Percentiles rank a stretch among this genome's conserved stretches.
Conservation (phyloP, 2,113 vertebrate species). For the Chamaetylas fuelleborni region DNA sequence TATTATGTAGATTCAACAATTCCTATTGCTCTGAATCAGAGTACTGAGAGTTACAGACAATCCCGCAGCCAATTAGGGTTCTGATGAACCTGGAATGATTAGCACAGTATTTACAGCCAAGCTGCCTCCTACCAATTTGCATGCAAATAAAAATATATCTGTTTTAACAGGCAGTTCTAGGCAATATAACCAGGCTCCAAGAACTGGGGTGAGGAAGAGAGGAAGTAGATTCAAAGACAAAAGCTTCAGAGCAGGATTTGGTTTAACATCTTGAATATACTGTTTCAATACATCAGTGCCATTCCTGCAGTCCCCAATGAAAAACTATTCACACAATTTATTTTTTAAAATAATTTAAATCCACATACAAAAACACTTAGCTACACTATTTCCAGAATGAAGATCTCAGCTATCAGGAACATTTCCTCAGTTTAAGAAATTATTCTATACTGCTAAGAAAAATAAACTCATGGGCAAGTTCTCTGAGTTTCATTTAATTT, state of each 20-base stretch:
- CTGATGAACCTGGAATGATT: constrained; percentile 74
- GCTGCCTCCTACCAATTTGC: constrained; percentile 63
- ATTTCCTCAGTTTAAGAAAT: neutral
- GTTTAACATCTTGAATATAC: neutral
- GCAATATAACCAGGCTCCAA: neutral
- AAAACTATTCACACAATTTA: neutral
- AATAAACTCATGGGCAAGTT: neutral
- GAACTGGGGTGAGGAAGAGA: neutral
- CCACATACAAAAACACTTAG: neutral
- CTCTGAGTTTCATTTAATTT: neutral
- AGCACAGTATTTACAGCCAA: constrained; percentile 65
- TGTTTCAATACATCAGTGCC: neutral
- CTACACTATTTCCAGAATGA: neutral
- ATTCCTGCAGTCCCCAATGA: neutral
- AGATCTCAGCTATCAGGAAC: neutral
- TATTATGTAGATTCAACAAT: constrained; percentile 67
- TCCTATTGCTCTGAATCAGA: constrained; percentile 56
- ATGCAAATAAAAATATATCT: constrained; percentile 67
- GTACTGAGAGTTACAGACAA: constrained; percentile 23
- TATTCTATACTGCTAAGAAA: neutral
- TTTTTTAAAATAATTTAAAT: neutral
- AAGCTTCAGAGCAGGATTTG: neutral
- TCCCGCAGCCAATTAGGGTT: constrained; percentile 60
- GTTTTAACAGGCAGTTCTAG: neutral
- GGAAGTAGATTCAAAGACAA: neutral